Conservation (phyloP, 2,113 vertebrate species). For the Hippocampus zosterae region DNA sequence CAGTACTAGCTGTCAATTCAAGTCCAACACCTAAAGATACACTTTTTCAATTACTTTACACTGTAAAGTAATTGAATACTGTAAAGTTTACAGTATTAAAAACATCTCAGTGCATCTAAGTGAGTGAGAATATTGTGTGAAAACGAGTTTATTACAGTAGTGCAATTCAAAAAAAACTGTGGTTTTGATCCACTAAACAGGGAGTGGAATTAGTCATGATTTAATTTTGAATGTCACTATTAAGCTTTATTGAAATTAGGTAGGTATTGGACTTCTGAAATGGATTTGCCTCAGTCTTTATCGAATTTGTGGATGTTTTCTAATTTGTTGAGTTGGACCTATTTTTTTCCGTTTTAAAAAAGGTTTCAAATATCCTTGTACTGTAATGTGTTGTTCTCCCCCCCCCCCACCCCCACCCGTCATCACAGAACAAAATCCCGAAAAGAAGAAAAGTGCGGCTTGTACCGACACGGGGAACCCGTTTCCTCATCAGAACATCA, state of each 20-base stretch:
- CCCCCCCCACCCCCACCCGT: slow-evolving; percentile 7
- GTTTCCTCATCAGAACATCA: slow-evolving; percentile 3
- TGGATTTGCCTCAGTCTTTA: too few relatives aligned
- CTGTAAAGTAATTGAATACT: too few relatives aligned
- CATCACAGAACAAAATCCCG: slow-evolving; percentile 20
- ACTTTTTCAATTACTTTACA: neutral
- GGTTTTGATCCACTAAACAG: too few relatives aligned
- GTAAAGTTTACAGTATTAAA: too few relatives aligned
- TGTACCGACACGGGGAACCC: slow-evolving; percentile 6
- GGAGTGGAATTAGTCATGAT: too few relatives aligned
- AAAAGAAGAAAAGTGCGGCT: neutral
- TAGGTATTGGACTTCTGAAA: too few relatives aligned
- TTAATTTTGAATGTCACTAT: too few relatives aligned
- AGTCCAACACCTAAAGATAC: neutral
- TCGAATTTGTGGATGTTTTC: too few relatives aligned
- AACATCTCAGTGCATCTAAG: neutral
- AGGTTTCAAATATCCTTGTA: neutral
- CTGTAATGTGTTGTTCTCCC: neutral
- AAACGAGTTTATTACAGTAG: neutral
- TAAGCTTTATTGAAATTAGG: too few relatives aligned
- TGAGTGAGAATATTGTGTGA: neutral
- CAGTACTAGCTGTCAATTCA: slow-evolving; percentile 12
- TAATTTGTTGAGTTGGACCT: neutral
- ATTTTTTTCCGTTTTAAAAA: neutral
- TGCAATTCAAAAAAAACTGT: too few relatives aligned